Evolutionary conservation across 2,113 vertebrate genomes (phyloP), one percentile per base, ranked within the genome.

Genomic region (Monarcha castaneiventris): DNA sequence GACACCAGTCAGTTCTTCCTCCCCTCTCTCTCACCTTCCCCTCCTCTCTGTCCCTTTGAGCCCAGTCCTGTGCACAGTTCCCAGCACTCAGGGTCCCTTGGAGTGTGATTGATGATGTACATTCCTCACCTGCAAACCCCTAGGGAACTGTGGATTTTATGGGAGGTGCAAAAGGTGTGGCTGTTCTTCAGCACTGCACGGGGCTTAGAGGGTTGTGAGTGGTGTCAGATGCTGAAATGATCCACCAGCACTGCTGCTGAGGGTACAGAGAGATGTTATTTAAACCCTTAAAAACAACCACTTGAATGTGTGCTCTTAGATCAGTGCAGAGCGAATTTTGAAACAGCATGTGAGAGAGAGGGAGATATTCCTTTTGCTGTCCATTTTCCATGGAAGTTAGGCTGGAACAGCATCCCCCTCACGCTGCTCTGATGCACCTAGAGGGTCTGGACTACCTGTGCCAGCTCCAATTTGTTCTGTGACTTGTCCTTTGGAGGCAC

Each of bases 21-120:
- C 56, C 49, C 56, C 32, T 49, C 49, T 39, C 69, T 33, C 13
- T 68, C 44, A 48, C 55, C 27, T 48, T 87, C 18, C 29, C 3
- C 29, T 87, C 10, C 8, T 59, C 33, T 30, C 18, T 44, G 32
- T 16, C 9, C 17, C 33, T 76, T 17, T 37, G 32, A 82, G 12
- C 32, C 19, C 27, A 32, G 61, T 15, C 13, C 33, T 43, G 23
- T 5, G 56, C 22, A 11, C 14, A 43, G n/a, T 5, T 39, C 13
- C n/a, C 37, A 41, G 32, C 15, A 11, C 12, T 30, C 62, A n/a
- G 11, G 17, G 41, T 55, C 27, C 27, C 6, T 8, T 18, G 32
- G 52, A n/a, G 17, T 32, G 7, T 0, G 1, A 13, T 2, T 41
- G 48, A 13, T 61, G 14, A 13, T 0, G 0, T 12, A 3, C 16